Evolutionary conservation across 2,888 invertebrate species (phyloP).

Genomic region (Drosophila antonietae): DNA sequence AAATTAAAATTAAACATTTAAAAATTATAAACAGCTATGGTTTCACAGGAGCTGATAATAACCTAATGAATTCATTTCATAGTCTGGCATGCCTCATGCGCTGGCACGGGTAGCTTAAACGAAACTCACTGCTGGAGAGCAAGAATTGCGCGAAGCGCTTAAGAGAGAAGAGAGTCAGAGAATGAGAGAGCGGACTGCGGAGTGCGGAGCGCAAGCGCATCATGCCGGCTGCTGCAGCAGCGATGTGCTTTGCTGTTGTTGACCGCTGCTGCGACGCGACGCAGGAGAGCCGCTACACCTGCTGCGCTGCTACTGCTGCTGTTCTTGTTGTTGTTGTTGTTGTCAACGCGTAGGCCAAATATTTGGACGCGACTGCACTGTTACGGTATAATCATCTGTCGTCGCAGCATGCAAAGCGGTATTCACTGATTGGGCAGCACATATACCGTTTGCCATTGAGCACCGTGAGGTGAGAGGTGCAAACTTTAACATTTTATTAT

Average conservation of each 20-base stretch:
- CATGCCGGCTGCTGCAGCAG: constrained; percentile 35
- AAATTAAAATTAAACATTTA: neutral
- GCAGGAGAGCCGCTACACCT: constrained; percentile 19
- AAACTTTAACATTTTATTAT: neutral
- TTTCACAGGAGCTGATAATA: neutral
- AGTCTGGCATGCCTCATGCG: neutral
- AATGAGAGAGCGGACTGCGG: neutral
- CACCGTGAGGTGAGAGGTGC: constrained; percentile 35
- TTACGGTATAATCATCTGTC: constrained; percentile 62
- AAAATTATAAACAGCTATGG: neutral
- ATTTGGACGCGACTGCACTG: constrained; percentile 57
- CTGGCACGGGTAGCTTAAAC: constrained; percentile 13
- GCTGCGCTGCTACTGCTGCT: constrained; percentile 20
- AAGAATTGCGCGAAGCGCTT: constrained; percentile 2
- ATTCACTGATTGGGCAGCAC: constrained; percentile 67
- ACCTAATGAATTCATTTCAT: neutral
- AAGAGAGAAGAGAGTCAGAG: neutral
- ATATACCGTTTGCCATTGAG: constrained; percentile 61
- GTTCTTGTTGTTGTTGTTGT: constrained; percentile 27
- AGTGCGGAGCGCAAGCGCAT: constrained; percentile 53
- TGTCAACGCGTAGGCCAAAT: constrained; percentile 77
- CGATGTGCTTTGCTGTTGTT: constrained; percentile 29
- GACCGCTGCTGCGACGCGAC: constrained; percentile 35
- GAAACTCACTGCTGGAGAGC: constrained; percentile 17
- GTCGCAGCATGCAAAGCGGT: constrained; percentile 75